Percentiles rank a stretch among this genome's conserved stretches.
Evolutionary conservation across 2,888 invertebrate species (phyloP).

Genomic region (Aphodius sticticus): DNA sequence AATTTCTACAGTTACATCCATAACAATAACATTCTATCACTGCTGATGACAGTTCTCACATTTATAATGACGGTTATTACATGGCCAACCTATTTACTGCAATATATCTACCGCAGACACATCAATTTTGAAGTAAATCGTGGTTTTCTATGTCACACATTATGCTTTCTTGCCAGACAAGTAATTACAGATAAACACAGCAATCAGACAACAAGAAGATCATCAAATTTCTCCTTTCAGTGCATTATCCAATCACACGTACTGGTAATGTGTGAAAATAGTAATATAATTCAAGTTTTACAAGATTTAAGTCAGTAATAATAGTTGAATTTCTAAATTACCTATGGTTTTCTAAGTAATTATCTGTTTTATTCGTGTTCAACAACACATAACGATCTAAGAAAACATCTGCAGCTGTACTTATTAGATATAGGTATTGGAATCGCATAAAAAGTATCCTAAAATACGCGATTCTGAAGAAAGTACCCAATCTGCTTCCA

Average conservation of each 20-base stretch:
- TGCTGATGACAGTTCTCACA: no score
- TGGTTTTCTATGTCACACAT: not conserved
- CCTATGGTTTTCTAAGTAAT: not conserved
- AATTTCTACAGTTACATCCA: no score
- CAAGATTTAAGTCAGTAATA: not conserved
- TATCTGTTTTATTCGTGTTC: not conserved
- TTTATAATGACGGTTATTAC: not conserved
- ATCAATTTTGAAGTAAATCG: not conserved
- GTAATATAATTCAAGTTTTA: not conserved
- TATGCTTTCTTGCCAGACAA: not conserved
- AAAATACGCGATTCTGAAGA: not conserved
- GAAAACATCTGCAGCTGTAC: no score
- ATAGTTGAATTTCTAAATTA: not conserved
- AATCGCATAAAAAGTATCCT: not conserved
- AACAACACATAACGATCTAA: not conserved
- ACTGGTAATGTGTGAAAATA: not conserved
- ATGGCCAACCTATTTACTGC: not conserved
- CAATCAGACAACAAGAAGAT: not conserved
- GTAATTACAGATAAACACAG: not conserved
- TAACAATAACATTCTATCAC: no score
- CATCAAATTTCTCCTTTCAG: not conserved
- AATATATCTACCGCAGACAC: not conserved
- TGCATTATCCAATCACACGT: not conserved
- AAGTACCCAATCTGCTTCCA: not conserved
- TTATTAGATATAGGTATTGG: not conserved